Evolutionary conservation across 2,797 vertebrate species (phyloP), one percentile per base, ranked within the genome.

Genomic region (Silurus lanzhouensis): DNA sequence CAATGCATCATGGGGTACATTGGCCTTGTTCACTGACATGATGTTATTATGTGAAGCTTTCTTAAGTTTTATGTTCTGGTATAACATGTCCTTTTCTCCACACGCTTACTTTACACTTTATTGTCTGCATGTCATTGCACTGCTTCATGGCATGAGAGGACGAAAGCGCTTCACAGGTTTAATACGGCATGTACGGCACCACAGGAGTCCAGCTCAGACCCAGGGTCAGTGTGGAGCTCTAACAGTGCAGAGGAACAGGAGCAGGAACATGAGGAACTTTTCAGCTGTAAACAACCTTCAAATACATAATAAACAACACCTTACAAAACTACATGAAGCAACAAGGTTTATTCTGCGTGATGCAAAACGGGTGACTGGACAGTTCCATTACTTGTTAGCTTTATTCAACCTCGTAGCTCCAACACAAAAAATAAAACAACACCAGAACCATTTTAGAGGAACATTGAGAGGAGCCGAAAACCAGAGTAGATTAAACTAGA

Each of bases 1-100:
- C 75, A 77, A 60, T 8, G 74, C 74, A 76, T 76, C 52, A 19
- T 77, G 74, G 55, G 76, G 60, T 61, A 61, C 76, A 5, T 14
- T n/a, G 71, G 10, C 71, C 46, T 25, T 61, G 60, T 38, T 78
- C 75, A 77, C 17, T 31, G 75, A 61, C 76, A 31, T 77, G 13
- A 78, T 22, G 27, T 44, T 78, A 78, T 60, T 60, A 61, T 44
- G 10, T 22, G 60, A 38, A 78, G 57, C 55, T 20, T 22, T 77
- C 10, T 38, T 38, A 61, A 19, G 60, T 61, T 78, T 60, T 61
- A 78, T 19, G 17, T 57, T 76, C 52, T 57, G 46, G 25, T 17
- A 75, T 75, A 75, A 57, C 8, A 22, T 15, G 48, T 76, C 15
- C 25, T 17, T 55, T 57, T 76, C 52, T 76, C 52, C 57, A 44